These are phyloP conservation scores for Malachius bipustulatus DNA, from an alignment of 2,888 invertebrate genomes.

Conservation along the genomic window DNA sequence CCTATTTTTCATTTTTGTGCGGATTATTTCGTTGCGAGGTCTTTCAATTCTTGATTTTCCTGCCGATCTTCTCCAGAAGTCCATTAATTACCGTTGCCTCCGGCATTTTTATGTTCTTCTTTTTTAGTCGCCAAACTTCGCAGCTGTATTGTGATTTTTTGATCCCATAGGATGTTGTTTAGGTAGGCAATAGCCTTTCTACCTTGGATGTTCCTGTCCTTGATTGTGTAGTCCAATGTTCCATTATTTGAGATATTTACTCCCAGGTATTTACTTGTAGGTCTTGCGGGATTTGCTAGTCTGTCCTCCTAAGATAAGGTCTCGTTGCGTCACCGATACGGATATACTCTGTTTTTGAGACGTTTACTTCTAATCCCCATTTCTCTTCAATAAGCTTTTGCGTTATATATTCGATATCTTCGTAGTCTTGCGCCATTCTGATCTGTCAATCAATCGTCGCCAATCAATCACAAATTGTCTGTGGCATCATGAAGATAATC, in stretches of 20 bases:
- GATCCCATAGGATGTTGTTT: constrained; percentile 17
- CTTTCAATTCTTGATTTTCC: too few species aligned
- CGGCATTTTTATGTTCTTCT: constrained; percentile 11
- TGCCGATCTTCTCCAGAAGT: too few species aligned
- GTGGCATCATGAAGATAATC: too few species aligned
- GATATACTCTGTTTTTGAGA: too few species aligned
- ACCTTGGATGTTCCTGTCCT: constrained; percentile 13
- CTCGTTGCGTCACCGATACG: too few species aligned
- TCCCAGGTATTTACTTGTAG: constrained; percentile 14
- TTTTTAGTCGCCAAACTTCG: constrained; percentile 17
- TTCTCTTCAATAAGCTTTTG: too few species aligned
- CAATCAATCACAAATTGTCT: too few species aligned
- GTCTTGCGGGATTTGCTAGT: constrained; percentile 6
- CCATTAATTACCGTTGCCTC: constrained; percentile 12
- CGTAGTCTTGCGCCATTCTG: too few species aligned
- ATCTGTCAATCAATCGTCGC: too few species aligned
- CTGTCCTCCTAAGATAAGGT: constrained; percentile 8
- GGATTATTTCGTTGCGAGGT: constrained; percentile 14
- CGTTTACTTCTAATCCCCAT: too few species aligned
- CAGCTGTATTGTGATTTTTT: constrained; percentile 15
- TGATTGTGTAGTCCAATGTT: constrained; percentile 14
- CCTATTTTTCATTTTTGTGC: constrained; percentile 15
- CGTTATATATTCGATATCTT: too few species aligned
- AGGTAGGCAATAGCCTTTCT: constrained; percentile 14
- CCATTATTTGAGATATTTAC: constrained; percentile 14